Percentiles rank a stretch among this genome's conserved stretches.
phyloP scores from a whole-genome alignment of 2,888 invertebrate genomes.

The Trachelus tabidus region DNA sequence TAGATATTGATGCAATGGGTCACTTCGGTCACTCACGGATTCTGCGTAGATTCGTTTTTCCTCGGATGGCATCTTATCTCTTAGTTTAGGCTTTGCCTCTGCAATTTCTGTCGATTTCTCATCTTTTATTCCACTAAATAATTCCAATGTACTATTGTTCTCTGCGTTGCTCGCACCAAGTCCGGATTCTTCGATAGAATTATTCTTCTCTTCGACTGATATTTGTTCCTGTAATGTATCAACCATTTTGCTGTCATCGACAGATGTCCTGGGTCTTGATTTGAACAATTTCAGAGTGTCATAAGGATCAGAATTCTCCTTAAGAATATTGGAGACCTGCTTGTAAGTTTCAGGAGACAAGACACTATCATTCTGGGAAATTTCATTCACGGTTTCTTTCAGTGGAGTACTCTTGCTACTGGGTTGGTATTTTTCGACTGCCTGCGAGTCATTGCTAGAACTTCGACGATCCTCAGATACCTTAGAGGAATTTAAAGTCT shows the following conservation, averaged over 20 bases:
- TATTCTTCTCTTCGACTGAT: not conserved
- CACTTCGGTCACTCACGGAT: constrained; percentile 82
- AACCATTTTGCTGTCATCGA: constrained; percentile 1
- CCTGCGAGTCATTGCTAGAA: constrained; percentile 7
- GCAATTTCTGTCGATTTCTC: constrained; percentile 19
- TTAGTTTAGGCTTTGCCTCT: constrained; percentile 15
- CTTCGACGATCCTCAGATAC: not conserved
- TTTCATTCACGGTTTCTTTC: constrained; percentile 17
- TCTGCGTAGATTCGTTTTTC: constrained; percentile 67
- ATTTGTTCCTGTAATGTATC: constrained; percentile 17
- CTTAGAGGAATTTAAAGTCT: not conserved
- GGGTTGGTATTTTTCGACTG: constrained; percentile 25
- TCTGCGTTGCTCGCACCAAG: constrained; percentile 15
- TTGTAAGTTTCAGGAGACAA: constrained; percentile 38
- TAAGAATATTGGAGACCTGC: constrained; percentile 47
- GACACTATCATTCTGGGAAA: constrained; percentile 23
- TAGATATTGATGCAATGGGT: constrained; percentile 77
- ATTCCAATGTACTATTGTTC: constrained; percentile 34
- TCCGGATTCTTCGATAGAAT: constrained; percentile 22
- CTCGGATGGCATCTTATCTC: constrained; percentile 47
- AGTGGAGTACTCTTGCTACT: constrained; percentile 25
- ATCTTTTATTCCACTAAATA: constrained; percentile 29
- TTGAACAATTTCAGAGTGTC: constrained; percentile 61
- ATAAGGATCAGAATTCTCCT: constrained; percentile 51
- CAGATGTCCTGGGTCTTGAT: constrained; percentile 27